These are phyloP conservation scores for Chiloscyllium punctatum DNA, from an alignment of 2,797 vertebrate species.

Conservation along the genomic window DNA sequence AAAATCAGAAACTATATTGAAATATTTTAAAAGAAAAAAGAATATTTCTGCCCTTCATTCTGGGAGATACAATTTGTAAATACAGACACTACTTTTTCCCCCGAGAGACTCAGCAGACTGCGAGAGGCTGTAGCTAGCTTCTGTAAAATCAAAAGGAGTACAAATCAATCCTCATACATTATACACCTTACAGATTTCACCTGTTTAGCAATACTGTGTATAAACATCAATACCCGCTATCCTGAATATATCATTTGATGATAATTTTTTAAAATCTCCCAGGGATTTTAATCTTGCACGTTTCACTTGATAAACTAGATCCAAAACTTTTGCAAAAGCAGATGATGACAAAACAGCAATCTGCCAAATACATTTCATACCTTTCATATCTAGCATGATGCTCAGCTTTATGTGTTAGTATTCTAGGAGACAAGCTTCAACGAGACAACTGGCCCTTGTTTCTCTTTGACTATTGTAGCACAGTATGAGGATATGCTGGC, in stretches of 20 bases:
- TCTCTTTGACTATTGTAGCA: not conserved
- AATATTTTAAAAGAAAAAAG: not conserved
- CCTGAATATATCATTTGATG: constrained; percentile 25
- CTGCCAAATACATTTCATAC: not conserved
- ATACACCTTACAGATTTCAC: not conserved
- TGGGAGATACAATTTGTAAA: not conserved
- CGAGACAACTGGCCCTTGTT: not conserved
- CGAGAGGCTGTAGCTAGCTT: not conserved
- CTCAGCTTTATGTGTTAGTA: not conserved
- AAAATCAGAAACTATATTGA: not conserved
- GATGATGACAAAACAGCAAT: not conserved
- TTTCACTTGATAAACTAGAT: not conserved
- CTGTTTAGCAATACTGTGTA: not conserved
- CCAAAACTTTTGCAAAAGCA: not conserved
- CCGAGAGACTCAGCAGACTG: not conserved
- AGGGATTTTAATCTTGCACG: not conserved
- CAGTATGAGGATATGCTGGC: not conserved
- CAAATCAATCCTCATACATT: not conserved
- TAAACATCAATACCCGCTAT: not conserved
- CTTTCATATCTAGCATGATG: not conserved
- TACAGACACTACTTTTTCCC: not conserved
- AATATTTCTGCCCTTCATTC: not conserved
- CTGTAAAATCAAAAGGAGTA: not conserved
- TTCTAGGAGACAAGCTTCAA: not conserved
- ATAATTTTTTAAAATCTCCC: not conserved